These are phyloP conservation scores for Ennomos quercinarius DNA, from an alignment of 2,888 invertebrate species.

Conservation along the genomic window DNA sequence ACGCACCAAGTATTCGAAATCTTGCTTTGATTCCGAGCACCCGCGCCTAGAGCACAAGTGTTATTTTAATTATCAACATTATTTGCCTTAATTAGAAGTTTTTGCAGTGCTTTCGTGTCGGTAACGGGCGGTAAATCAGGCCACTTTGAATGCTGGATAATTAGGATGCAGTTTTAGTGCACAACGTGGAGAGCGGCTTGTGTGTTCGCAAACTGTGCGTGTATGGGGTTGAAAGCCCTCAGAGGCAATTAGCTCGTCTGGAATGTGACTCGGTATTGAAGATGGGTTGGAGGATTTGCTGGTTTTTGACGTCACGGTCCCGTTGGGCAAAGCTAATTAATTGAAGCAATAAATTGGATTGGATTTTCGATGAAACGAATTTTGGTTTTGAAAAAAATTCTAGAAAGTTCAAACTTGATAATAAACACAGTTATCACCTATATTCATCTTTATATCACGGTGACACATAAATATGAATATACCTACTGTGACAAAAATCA, in stretches of 20 bases:
- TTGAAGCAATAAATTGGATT: background rate
- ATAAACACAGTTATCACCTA: too few relatives aligned
- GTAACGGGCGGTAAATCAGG: constrained; percentile 71
- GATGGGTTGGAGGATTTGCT: constrained; percentile 38
- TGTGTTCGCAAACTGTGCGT: constrained; percentile 68
- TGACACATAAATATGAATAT: too few relatives aligned
- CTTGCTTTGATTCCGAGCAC: constrained; percentile 69
- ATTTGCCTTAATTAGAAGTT: constrained; percentile 82
- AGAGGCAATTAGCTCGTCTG: constrained; percentile 59
- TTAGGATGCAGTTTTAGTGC: constrained; percentile 75
- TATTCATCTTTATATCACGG: too few relatives aligned
- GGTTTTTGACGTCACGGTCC: constrained; percentile 16
- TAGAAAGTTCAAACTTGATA: background rate
- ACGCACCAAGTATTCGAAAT: constrained; percentile 66
- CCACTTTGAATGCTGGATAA: constrained; percentile 73
- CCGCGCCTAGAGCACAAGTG: constrained; percentile 59
- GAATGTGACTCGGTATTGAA: constrained; percentile 57
- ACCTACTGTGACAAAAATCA: too few relatives aligned
- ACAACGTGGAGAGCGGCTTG: constrained; percentile 54
- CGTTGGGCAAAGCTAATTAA: constrained; percentile 16
- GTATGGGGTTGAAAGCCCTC: constrained; percentile 64
- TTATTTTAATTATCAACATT: constrained; percentile 85
- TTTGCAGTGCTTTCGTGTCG: constrained; percentile 65
- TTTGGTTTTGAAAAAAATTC: too few relatives aligned
- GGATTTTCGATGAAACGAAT: too few relatives aligned